A percentile compares a stretch with the other conserved stretches of the same genome.
Evolutionary conservation across 2,113 vertebrate genomes (phyloP).

Genomic region (Cyrtonyx montezumae): DNA sequence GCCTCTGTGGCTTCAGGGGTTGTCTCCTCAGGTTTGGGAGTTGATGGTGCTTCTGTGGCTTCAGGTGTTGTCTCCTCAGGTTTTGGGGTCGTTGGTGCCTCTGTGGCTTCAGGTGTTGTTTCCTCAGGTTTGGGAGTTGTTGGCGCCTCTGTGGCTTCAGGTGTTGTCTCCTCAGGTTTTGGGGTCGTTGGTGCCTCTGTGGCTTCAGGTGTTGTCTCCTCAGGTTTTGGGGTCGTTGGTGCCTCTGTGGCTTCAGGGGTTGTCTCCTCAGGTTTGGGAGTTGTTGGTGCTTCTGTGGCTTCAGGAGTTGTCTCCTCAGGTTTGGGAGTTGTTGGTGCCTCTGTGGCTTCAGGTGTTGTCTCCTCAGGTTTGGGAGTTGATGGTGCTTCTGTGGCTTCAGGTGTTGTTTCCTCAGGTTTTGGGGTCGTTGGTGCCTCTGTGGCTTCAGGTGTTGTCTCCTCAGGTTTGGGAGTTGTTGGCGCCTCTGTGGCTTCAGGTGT

Average conservation of each 20-base stretch:
- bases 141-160: not conserved
- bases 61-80: rapidly evolving
- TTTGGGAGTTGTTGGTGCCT: not conserved
- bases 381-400: too few species aligned
- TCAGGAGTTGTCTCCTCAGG: not conserved
- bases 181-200: not conserved
- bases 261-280: rapidly evolving
- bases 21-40: too few species aligned
- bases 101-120: not conserved
- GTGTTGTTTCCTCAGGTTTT: too few species aligned
- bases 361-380: too few species aligned
- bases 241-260: not conserved
- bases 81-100: rapidly evolving
- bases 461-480: rapidly evolving
- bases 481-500: not conserved
- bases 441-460: not conserved
- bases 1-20: too few species aligned
- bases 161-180: not conserved
- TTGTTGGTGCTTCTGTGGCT: not conserved
- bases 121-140: not conserved
- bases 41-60: too few species aligned
- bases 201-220: too few species aligned
- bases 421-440: too few species aligned
- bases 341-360: not conserved
- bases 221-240: not conserved